Evolutionary conservation across 2,888 invertebrate species (phyloP), one percentile per base, ranked within the genome.

Genomic region (Tiliacea aurago): DNA sequence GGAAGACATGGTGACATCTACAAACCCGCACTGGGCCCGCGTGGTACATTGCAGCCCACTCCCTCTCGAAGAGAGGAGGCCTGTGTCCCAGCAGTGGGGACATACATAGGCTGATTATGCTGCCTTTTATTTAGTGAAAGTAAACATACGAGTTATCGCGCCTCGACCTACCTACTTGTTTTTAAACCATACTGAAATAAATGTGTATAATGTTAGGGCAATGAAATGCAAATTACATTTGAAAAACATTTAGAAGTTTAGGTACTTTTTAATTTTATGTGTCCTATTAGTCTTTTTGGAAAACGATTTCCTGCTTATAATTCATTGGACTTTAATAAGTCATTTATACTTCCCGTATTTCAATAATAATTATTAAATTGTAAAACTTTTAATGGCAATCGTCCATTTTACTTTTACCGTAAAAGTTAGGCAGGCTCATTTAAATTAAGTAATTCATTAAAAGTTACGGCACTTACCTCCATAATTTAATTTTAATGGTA

Each of bases 291-390:
- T 37, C 4, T 45, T 43, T 56, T 63, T 18, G 13, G 9, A 20
- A 63, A 82, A 64, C 23, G 45, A 47, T 65, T 81, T 66, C 43
- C 70, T 63, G 33, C 47, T 63, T 62, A 47, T 80, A 64, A 76
- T 76, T 84, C 59, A 75, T 67, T 43, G 33, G 51, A 58, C 1
- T 59, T 65, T 80, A 69, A 70, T 73, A 73, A 80, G 72, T 73
- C 37, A 61, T 83, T 72, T 70, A 83, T 64, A 61, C 68, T 75
- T 83, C n/a, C 43, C 64, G 58, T 70, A 80, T 82, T 75, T 81
- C 45, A 81, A 80, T 80, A 70, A 72, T 81, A 70, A 84, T 80
- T 72, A 70, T 20, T n/a, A 67, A 80, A 80, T 53, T 79, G 41
- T 59, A 1, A 56, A 84, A 80, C 64, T 82, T 82, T 70, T 70